phyloP scores from a whole-genome alignment of 2,113 vertebrate genomes.

The Urocitellus parryii region DNA sequence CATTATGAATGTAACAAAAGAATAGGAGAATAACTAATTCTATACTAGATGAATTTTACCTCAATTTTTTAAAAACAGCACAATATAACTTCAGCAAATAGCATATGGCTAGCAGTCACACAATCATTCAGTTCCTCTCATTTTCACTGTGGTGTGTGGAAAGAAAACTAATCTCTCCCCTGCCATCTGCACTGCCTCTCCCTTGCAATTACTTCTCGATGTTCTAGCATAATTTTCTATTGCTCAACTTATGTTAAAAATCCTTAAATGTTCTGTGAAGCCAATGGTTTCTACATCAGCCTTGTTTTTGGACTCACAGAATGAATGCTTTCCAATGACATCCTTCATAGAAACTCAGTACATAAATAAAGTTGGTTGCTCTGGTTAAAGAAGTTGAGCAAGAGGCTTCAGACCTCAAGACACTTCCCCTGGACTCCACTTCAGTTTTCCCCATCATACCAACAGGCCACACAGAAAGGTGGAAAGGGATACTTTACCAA shows the following conservation, averaged over 20 bases:
- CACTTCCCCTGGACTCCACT: neutral
- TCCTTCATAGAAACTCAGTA: neutral
- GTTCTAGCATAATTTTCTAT: neutral
- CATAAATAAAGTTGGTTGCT: slow-evolving; percentile 23
- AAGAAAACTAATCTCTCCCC: neutral
- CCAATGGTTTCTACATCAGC: slow-evolving; percentile 20
- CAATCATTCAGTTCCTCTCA: neutral
- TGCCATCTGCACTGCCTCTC: neutral
- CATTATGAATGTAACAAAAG: neutral
- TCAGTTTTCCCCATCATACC: neutral
- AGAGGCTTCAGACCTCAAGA: neutral
- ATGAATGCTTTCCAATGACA: neutral
- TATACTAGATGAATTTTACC: neutral
- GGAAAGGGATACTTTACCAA: neutral
- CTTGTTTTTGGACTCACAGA: neutral
- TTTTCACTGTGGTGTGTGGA: neutral
- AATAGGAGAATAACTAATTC: neutral
- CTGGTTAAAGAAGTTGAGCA: neutral
- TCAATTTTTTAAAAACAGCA: neutral
- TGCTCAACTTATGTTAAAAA: slow-evolving; percentile 33
- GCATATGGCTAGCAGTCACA: neutral
- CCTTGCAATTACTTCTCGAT: neutral
- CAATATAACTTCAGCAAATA: slow-evolving; percentile 25
- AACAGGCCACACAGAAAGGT: neutral
- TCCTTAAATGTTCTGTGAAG: slow-evolving; percentile 13